Conservation (phyloP, 92 coral and sea anemone species). For the Actinernus sp. region DNA sequence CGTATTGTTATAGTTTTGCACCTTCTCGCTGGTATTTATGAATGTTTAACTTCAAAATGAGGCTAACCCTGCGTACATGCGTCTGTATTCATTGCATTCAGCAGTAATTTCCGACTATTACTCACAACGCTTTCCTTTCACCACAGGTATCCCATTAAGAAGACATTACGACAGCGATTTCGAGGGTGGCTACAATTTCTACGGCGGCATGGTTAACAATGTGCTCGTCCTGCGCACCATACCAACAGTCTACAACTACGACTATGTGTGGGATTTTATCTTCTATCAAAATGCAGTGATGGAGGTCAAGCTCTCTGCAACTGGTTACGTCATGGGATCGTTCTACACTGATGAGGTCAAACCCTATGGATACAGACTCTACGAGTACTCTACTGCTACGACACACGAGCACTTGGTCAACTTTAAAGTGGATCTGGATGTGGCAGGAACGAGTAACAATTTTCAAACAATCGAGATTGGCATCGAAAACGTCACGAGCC, state of each 20-base stretch:
- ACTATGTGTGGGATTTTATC: constrained; percentile 70
- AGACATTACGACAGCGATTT: constrained; percentile 78
- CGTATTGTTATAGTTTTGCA: no score
- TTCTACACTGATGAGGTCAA: constrained; percentile 50
- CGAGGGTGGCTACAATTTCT: constrained; percentile 66
- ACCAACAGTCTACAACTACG: constrained; percentile 74
- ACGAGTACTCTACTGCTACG: constrained; percentile 50
- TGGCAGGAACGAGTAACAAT: constrained; percentile 69
- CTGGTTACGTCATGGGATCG: constrained; percentile 72
- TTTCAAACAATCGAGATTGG: constrained; percentile 88
- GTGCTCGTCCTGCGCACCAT: constrained; percentile 74
- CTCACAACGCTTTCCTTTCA: no score
- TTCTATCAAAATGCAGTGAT: constrained; percentile 83
- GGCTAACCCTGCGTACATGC: no score
- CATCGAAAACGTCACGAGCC: constrained; percentile 78
- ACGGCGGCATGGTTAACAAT: constrained; percentile 74
- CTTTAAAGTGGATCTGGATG: constrained; percentile 87
- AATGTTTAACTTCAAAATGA: no score
- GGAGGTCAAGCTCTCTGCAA: constrained; percentile 64
- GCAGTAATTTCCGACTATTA: no score
- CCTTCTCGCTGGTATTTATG: no score
- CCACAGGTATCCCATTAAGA: constrained; percentile 76
- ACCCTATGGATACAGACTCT: constrained; percentile 61
- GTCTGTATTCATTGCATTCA: no score
- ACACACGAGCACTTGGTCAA: constrained; percentile 84